phyloP scores from a whole-genome alignment of 1,140 invertebrate species.

The Oscheius sp. region DNA sequence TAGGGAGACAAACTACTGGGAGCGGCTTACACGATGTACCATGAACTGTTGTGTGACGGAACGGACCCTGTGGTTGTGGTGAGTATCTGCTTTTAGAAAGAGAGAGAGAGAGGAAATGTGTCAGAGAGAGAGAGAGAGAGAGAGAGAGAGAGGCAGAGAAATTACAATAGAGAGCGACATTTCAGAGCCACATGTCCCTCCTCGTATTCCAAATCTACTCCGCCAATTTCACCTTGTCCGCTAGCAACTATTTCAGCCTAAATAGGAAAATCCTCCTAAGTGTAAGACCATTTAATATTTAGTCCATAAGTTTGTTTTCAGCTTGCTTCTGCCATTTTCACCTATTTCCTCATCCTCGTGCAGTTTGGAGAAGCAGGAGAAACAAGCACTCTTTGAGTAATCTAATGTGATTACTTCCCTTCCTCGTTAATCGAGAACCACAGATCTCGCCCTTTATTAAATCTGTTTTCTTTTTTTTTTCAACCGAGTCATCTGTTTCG shows the following conservation, averaged over 20 bases:
- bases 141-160: no score
- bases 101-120: no score
- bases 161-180: no score
- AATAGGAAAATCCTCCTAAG: constrained; percentile 26
- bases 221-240: constrained; percentile 23
- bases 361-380: constrained; percentile 13
- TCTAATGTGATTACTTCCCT: no score
- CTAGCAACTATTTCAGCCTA: constrained; percentile 30
- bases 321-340: constrained; percentile 12
- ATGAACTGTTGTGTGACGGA: constrained; percentile 27
- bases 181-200: constrained; percentile 31
- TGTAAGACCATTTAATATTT: not conserved
- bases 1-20: constrained; percentile 25
- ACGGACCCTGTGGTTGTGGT: constrained; percentile 24
- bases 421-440: no score
- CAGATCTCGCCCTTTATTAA: no score
- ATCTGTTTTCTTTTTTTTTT: no score
- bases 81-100: not conserved
- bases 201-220: constrained; percentile 31
- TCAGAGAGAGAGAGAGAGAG: no score
- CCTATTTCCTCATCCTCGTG: constrained; percentile 11
- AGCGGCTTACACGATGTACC: constrained; percentile 30
- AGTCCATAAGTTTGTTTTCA: constrained; percentile 9
- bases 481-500: no score
- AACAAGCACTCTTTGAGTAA: no score